Percentiles rank a stretch among this genome's conserved stretches.
Conservation (phyloP, 2,888 invertebrate species). For the Eupithecia subumbrata region DNA sequence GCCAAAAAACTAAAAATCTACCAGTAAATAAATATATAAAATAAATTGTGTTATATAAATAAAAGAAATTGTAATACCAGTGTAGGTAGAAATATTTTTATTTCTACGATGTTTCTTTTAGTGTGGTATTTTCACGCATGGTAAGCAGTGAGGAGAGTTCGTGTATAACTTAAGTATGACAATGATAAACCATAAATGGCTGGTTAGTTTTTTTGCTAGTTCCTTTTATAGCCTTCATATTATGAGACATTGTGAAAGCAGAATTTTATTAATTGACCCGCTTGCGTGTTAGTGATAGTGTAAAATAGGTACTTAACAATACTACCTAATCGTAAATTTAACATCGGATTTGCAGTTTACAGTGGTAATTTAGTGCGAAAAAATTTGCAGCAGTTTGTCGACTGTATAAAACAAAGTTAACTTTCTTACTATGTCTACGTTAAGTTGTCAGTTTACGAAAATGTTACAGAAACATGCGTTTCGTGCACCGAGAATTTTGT, state of each 20-base stretch:
- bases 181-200: neutral
- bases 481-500: too few species aligned
- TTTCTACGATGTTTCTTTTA: too few species aligned
- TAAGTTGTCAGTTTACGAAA: neutral
- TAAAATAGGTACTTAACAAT: neutral
- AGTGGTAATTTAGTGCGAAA: neutral
- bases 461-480: neutral
- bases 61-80: too few species aligned
- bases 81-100: too few species aligned
- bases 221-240: constrained; percentile 4
- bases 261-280: neutral
- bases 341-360: neutral
- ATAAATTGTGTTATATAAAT: too few species aligned
- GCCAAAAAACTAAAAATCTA: too few species aligned
- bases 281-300: neutral
- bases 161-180: neutral
- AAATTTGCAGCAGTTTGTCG: neutral
- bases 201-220: neutral
- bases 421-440: neutral
- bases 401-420: neutral
- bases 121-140: neutral
- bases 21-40: too few species aligned
- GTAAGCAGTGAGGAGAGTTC: neutral
- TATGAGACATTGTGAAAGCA: neutral
- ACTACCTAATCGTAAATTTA: neutral